Percentiles rank a stretch among this genome's conserved stretches.
Evolutionary conservation across 2,888 invertebrate genomes (phyloP).

Genomic region (Scelioninae gen. 2): DNA sequence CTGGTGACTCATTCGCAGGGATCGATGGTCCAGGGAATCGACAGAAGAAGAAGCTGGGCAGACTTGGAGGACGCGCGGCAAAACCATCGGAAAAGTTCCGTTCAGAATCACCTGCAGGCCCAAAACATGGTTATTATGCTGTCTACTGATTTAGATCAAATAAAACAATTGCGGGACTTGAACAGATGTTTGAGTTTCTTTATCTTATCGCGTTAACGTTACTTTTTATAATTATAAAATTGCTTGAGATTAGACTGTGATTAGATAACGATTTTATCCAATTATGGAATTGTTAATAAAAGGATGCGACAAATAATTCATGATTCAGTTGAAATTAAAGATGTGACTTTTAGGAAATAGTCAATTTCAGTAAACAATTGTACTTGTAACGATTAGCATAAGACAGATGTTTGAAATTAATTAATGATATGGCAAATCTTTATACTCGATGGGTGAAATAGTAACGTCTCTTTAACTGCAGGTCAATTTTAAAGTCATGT

Average conservation of each 20-base stretch:
- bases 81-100: constrained; percentile 69
- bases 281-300: constrained; percentile 4
- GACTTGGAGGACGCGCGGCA: constrained; percentile 83
- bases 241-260: constrained; percentile 3
- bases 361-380: too few relatives aligned
- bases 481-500: too few relatives aligned
- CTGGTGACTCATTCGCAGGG: constrained; percentile 73
- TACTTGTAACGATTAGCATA: too few relatives aligned
- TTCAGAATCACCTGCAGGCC: constrained; percentile 73
- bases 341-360: too few relatives aligned
- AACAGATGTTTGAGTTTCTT: too few relatives aligned
- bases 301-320: neutral
- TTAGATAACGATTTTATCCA: constrained; percentile 22
- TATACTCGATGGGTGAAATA: too few relatives aligned
- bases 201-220: constrained; percentile 26
- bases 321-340: too few relatives aligned
- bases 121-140: constrained; percentile 71
- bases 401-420: too few relatives aligned
- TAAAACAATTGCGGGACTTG: too few relatives aligned
- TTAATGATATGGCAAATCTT: too few relatives aligned
- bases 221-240: constrained; percentile 10
- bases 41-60: constrained; percentile 89
- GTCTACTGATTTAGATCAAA: neutral
- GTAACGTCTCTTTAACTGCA: too few relatives aligned
- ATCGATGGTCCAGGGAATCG: constrained; percentile 77